These are phyloP conservation scores for Bombus terrestris DNA, from an alignment of 1,140 invertebrate species.

Conservation along the genomic window DNA sequence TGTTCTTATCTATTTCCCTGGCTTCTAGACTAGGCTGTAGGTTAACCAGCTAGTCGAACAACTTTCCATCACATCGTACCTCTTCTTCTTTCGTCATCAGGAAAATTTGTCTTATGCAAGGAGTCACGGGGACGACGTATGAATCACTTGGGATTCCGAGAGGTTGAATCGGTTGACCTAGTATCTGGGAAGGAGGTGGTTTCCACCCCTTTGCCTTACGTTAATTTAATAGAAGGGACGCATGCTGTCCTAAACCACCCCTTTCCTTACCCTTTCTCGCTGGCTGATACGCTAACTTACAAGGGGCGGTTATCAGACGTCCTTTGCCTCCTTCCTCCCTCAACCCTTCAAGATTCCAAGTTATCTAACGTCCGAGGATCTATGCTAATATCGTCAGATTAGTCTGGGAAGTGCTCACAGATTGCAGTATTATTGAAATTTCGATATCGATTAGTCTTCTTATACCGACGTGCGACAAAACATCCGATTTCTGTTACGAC, in stretches of 20 bases:
- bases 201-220: slow-evolving; percentile 75
- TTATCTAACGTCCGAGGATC: slow-evolving; percentile 76
- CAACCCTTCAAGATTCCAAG: slow-evolving; percentile 78
- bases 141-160: slow-evolving; percentile 57
- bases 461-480: not conserved
- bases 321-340: slow-evolving; percentile 69
- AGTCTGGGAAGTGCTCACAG: slow-evolving; percentile 56
- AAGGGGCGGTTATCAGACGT: slow-evolving; percentile 78
- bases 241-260: slow-evolving; percentile 74
- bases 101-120: slow-evolving; percentile 33
- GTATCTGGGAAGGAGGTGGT: slow-evolving; percentile 67
- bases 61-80: not conserved
- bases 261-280: slow-evolving; percentile 71
- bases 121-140: slow-evolving; percentile 24
- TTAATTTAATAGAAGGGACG: slow-evolving; percentile 82
- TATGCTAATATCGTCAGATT: slow-evolving; percentile 75
- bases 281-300: slow-evolving; percentile 77
- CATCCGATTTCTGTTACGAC: not conserved
- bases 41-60: not conserved
- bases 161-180: slow-evolving; percentile 73
- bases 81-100: not conserved
- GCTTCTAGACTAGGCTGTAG: not conserved
- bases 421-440: slow-evolving; percentile 67
- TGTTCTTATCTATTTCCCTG: slow-evolving; percentile 26
- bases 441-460: slow-evolving; percentile 47